Evolutionary conservation across 1,140 invertebrate genomes (phyloP).

Genomic region (Drosophila arizonae): DNA sequence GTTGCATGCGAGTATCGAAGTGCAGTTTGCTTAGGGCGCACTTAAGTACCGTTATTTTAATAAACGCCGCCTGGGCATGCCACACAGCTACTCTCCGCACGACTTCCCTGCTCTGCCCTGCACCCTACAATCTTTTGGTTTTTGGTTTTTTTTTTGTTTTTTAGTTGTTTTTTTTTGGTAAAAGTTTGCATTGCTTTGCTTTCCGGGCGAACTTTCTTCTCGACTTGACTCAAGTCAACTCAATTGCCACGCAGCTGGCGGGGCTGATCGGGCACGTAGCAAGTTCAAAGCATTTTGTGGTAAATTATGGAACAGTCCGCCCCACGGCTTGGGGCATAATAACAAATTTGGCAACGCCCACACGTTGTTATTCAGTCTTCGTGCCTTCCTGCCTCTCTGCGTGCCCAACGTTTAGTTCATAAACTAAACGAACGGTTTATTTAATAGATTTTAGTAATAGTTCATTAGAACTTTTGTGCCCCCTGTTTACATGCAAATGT

Average conservation of each 20-base stretch:
- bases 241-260: conserved; percentile 35
- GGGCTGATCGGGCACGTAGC: conserved; percentile 24
- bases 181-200: conserved; percentile 42
- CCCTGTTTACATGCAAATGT: conserved; percentile 4
- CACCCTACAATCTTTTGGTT: not conserved
- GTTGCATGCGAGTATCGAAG: conserved; percentile 47
- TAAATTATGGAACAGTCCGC: conserved; percentile 43
- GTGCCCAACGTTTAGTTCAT: not conserved
- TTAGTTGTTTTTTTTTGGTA: conserved; percentile 31
- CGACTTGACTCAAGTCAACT: conserved; percentile 15
- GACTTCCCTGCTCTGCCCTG: conserved; percentile 14
- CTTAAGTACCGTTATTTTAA: conserved; percentile 80
- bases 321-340: conserved; percentile 12
- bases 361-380: not conserved
- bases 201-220: conserved; percentile 61
- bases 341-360: conserved; percentile 48
- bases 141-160: conserved; percentile 13
- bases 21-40: conserved; percentile 79
- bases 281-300: conserved; percentile 52
- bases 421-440: conserved; percentile 9
- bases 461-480: conserved; percentile 12
- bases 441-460: not conserved
- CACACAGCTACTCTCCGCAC: conserved; percentile 26
- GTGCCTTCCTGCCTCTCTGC: not conserved
- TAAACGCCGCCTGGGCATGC: conserved; percentile 74